Evolutionary conservation across 2,888 invertebrate species (phyloP), one percentile per base, ranked within the genome.

Genomic region (Agrotis exclamationis): DNA sequence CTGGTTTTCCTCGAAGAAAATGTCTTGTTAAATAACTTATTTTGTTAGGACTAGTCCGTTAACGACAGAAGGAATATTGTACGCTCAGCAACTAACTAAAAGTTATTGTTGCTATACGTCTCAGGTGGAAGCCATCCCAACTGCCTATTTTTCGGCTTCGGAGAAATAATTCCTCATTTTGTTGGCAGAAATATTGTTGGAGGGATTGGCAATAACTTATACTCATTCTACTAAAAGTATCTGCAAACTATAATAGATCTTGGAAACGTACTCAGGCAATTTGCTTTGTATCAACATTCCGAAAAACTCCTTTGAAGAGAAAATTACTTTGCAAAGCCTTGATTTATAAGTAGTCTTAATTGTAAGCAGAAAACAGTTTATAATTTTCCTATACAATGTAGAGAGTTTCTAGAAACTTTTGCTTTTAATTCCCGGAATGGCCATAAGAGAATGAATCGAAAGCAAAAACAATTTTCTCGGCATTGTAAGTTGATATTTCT

Each of bases 61-160:
- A 48, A 50, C 33, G 48, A 75, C 64, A 50, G 24, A 20, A 48
- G 51, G 59, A 72, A 79, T 58, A 63, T 63, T 57, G 53, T 53
- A 53, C 47, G 58, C 33, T 50, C 68, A 66, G 33, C 56, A 76
- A 71, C 79, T 84, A 83, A 88, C 84, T 75, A 67, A 75, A 85
- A 85, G 75, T 85, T 83, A 89, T 85, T 73, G 81, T 71, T 65
- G 75, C 66, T 77, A 83, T 71, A 82, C 68, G 79, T 83, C 79
- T 85, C 68, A 75, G 58, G 63, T 79, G 44, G 64, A 77, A 81
- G 79, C 72, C 82, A 81, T 85, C 78, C 69, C 67, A 78, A 62
- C 77, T 67, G 76, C 76, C 68, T 66, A 82, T 80, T 82, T 76
- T 62, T 74, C 54, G 39, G 53, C 59, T 70, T 76, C 24, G 64